phyloP scores from a whole-genome alignment of 2,888 invertebrate species.

The Rotaria socialis region DNA sequence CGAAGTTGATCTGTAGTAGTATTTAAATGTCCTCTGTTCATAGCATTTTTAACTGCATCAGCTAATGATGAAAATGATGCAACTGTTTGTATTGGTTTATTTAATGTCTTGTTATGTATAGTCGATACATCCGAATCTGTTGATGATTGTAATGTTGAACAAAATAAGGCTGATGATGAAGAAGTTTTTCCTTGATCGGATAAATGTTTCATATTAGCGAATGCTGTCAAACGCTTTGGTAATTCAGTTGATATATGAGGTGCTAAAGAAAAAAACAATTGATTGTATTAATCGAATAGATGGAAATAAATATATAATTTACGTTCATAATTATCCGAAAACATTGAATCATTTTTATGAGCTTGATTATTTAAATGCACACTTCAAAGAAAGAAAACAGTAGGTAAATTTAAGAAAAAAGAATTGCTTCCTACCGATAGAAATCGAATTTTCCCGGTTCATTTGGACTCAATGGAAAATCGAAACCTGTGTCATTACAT shows the following conservation, averaged over 20 bases:
- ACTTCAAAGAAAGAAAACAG: neutral
- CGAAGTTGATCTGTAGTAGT: neutral
- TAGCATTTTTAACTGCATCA: neutral
- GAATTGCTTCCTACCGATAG: neutral
- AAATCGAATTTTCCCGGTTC: slow-evolving; percentile 7
- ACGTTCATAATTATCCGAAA: neutral
- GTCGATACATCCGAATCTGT: neutral
- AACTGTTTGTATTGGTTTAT: slow-evolving; percentile 2
- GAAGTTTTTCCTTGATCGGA: neutral
- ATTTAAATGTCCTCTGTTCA: neutral
- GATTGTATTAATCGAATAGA: no score
- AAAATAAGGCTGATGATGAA: neutral
- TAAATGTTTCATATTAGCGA: neutral
- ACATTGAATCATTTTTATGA: neutral
- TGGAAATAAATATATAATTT: neutral
- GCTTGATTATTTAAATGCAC: neutral
- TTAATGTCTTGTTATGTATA: neutral
- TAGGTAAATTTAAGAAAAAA: neutral
- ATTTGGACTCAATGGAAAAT: neutral
- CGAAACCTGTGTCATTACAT: neutral
- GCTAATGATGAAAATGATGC: neutral
- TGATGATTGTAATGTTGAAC: neutral
- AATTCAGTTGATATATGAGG: neutral
- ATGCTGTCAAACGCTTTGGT: neutral
- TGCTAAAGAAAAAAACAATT: neutral